Evolutionary conservation across 2,797 vertebrate species (phyloP).

Genomic region (Rallus crepitans): DNA sequence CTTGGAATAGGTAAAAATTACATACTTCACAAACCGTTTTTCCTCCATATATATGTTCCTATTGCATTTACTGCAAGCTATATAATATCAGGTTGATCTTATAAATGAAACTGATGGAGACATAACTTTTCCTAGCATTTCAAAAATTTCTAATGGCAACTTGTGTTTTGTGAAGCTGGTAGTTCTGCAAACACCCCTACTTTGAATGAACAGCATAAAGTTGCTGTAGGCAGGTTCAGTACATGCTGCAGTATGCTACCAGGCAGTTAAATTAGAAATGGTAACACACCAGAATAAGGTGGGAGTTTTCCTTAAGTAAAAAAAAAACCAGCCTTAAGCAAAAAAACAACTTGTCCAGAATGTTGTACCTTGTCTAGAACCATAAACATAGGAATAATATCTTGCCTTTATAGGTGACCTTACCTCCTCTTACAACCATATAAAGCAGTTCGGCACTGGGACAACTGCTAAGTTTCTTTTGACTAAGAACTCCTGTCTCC

Average conservation of each 20-base stretch:
- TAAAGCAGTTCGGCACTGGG: background rate
- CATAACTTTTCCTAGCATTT: background rate
- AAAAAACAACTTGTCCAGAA: background rate
- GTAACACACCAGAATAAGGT: background rate
- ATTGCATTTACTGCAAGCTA: background rate
- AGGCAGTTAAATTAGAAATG: background rate
- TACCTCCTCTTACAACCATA: background rate
- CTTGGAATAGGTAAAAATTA: conserved; percentile 28
- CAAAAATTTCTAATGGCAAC: background rate
- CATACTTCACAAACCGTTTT: background rate
- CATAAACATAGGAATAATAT: background rate
- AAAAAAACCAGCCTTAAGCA: background rate
- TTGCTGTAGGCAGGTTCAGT: background rate
- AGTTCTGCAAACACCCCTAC: background rate
- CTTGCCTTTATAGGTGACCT: background rate
- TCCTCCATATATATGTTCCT: background rate
- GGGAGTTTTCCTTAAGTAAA: background rate
- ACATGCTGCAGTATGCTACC: background rate
- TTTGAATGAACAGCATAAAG: background rate
- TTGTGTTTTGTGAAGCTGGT: background rate
- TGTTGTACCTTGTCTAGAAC: background rate
- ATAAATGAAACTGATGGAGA: background rate
- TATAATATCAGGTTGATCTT: background rate
- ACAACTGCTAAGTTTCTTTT: background rate
- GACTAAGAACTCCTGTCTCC: background rate